These are phyloP conservation scores for Indicator indicator DNA, from an alignment of 2,113 vertebrate species.

Conservation along the genomic window DNA sequence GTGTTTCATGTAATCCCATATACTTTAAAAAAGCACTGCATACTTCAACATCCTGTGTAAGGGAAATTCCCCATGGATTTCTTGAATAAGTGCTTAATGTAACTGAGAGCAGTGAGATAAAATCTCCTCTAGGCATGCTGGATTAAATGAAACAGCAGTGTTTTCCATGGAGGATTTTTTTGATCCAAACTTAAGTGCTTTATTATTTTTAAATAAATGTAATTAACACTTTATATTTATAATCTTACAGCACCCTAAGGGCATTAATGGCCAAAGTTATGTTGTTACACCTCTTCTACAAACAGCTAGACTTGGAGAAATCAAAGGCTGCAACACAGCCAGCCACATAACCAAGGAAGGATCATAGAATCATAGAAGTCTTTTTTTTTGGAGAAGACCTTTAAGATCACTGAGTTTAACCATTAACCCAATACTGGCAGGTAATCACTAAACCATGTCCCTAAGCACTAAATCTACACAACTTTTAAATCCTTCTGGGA, in stretches of 20 bases:
- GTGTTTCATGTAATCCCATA: neutral
- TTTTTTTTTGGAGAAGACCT: too few species aligned
- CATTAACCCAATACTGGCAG: too few species aligned
- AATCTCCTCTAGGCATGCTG: neutral
- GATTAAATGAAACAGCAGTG: constrained; percentile 10
- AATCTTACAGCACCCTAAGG: neutral
- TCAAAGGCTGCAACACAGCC: neutral
- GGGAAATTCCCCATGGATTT: neutral
- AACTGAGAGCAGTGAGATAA: neutral
- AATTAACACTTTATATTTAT: constrained; percentile 20
- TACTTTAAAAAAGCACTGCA: neutral
- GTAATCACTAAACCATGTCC: too few species aligned
- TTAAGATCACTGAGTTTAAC: too few species aligned
- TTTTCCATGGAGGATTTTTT: constrained; percentile 4
- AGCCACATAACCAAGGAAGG: neutral
- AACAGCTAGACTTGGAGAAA: neutral
- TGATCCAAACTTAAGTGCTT: neutral
- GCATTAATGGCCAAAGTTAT: neutral
- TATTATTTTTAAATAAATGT: neutral
- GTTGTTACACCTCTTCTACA: neutral
- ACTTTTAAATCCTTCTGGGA: too few species aligned
- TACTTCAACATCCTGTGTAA: neutral
- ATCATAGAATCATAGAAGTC: too few species aligned
- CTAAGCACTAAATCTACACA: too few species aligned
- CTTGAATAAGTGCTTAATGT: neutral